A percentile compares a stretch with the other conserved stretches of the same genome.
These are phyloP conservation scores for Gortyna flavago DNA, from an alignment of 2,888 invertebrate species.

Conservation along the genomic window DNA sequence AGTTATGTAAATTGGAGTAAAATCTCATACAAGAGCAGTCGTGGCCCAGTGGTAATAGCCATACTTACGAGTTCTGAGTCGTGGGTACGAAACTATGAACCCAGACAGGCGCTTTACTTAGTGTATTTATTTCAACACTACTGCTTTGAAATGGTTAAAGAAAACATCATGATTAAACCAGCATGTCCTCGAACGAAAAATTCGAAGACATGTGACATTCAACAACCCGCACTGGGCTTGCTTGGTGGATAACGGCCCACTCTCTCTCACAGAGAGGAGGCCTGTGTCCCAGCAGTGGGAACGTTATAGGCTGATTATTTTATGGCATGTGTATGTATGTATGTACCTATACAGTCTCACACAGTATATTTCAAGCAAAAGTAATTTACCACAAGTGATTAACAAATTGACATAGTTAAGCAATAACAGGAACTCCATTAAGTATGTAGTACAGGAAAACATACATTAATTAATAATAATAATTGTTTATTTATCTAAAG, in stretches of 20 bases:
- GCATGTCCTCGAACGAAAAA: background rate
- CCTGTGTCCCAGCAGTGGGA: background rate
- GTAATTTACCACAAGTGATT: background rate
- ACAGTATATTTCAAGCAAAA: background rate
- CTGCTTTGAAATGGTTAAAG: background rate
- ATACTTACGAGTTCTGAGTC: too few species aligned
- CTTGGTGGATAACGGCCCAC: background rate
- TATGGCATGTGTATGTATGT: background rate
- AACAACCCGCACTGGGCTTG: background rate
- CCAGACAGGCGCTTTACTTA: too few species aligned
- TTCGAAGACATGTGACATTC: too few species aligned
- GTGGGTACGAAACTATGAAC: too few species aligned
- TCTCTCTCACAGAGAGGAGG: background rate
- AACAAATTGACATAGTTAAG: background rate
- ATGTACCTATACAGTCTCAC: background rate
- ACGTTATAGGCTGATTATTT: background rate
- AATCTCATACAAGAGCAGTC: background rate
- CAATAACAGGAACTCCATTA: background rate
- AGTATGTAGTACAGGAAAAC: slow-evolving; percentile 11
- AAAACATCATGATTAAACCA: background rate
- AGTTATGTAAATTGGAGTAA: background rate
- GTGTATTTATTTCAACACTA: too few species aligned
- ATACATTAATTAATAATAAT: background rate
- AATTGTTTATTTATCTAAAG: too few species aligned
- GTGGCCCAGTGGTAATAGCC: background rate